Conservation (phyloP, 2,888 invertebrate genomes). For the Nephrotoma flavescens region DNA sequence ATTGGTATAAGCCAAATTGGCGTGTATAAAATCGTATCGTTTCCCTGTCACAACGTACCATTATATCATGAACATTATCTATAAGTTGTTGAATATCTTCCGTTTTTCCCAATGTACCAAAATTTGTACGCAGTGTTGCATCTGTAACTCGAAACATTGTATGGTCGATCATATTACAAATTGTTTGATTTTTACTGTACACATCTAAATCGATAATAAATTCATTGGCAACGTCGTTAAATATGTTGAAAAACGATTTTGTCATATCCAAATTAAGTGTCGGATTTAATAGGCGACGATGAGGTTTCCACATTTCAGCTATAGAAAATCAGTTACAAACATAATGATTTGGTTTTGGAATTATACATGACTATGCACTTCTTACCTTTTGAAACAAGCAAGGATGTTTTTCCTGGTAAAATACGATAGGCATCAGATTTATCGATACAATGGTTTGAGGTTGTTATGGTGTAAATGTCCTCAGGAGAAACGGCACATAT, state of each 20-base stretch:
- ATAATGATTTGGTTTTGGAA: no score
- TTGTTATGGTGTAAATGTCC: no score
- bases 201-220: not conserved
- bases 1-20: no score
- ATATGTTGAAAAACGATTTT: not conserved
- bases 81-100: not conserved
- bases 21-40: no score
- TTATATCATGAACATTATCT: no score
- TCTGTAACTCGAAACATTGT: not conserved
- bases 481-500: no score
- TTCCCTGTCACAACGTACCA: no score
- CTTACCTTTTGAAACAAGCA: no score
- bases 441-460: no score
- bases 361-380: no score
- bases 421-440: no score
- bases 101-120: not conserved
- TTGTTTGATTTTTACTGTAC: not conserved
- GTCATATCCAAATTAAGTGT: not conserved
- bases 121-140: not conserved
- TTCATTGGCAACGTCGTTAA: not conserved
- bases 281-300: not conserved
- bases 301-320: not conserved
- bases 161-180: not conserved
- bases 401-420: no score
- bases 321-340: not conserved